A percentile compares a stretch with the other conserved stretches of the same genome.
phyloP scores from a whole-genome alignment of 35 echinoderm and acorn worm genomes.

The Nesometra sesokonis region DNA sequence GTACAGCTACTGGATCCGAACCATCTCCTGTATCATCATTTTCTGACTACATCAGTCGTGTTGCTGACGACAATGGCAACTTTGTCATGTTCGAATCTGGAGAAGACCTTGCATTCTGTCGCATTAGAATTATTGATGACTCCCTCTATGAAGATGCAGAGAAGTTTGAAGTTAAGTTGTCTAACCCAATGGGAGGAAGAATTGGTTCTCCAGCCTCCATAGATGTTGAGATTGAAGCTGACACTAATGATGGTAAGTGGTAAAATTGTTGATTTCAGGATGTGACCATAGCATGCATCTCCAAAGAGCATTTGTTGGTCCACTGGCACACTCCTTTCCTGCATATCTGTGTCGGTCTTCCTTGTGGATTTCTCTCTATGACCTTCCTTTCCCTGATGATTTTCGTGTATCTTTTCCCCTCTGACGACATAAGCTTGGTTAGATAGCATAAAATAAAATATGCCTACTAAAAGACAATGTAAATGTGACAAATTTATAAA shows the following conservation, averaged over 20 bases:
- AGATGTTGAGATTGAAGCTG: constrained; percentile 62
- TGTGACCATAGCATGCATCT: neutral
- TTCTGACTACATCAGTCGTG: constrained; percentile 95
- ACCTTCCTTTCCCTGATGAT: too few species aligned
- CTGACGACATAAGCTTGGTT: too few species aligned
- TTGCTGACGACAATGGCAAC: constrained; percentile 78
- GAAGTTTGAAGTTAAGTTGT: constrained; percentile 89
- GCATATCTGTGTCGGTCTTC: too few species aligned
- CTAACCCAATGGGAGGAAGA: constrained; percentile 90
- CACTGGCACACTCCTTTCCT: neutral
- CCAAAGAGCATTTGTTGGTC: neutral
- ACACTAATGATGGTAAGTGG: constrained; percentile 86
- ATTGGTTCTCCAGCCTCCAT: constrained; percentile 36
- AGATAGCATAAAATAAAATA: too few species aligned
- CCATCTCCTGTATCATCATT: constrained; percentile 87
- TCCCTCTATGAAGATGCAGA: constrained; percentile 94
- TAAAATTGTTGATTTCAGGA: neutral
- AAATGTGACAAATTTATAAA: too few species aligned
- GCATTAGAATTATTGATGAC: constrained; percentile 90
- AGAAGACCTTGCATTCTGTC: constrained; percentile 83
- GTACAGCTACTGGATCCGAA: constrained; percentile 87
- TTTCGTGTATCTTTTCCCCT: too few species aligned
- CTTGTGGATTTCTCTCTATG: too few species aligned
- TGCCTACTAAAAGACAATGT: too few species aligned
- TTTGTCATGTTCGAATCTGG: constrained; percentile 93